phyloP scores from a whole-genome alignment of 2,797 vertebrate species.

The Pteronotus mesoamericanus region DNA sequence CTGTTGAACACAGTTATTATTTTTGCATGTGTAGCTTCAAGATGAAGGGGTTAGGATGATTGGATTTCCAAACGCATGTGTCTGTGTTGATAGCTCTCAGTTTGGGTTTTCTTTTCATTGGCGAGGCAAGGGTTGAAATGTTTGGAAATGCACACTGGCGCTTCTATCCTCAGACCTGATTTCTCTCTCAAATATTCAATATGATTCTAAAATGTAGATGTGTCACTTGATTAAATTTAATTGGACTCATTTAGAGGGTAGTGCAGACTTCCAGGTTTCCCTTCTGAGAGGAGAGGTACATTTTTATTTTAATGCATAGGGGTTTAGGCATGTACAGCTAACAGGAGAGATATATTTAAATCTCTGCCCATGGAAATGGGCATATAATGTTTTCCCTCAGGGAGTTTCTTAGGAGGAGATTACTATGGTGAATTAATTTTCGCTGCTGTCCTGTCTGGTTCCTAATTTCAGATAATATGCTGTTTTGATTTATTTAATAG shows the following conservation, averaged over 20 bases:
- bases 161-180: neutral
- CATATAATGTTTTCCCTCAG: conserved; percentile 49
- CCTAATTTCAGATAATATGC: conserved; percentile 59
- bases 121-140: conserved; percentile 20
- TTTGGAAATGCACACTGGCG: neutral
- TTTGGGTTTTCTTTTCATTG: conserved; percentile 64
- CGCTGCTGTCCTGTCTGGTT: conserved; percentile 52
- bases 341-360: conserved; percentile 45
- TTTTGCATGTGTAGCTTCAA: conserved; percentile 70
- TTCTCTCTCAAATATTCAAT: neutral
- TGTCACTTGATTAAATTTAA: conserved; percentile 59
- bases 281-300: conserved; percentile 6
- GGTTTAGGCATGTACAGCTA: conserved; percentile 54
- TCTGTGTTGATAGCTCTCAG: conserved; percentile 51
- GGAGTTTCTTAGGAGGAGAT: conserved; percentile 55
- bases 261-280: conserved; percentile 36
- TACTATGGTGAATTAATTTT: conserved; percentile 54
- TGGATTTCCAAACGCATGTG: conserved; percentile 24
- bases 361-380: conserved; percentile 59
- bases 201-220: conserved; percentile 41
- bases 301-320: conserved; percentile 53
- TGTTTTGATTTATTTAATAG: conserved; percentile 66
- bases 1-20: conserved; percentile 63
- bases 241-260: conserved; percentile 62
- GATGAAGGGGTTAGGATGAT: conserved; percentile 54